These are phyloP conservation scores for Myotis davidii DNA, from an alignment of 2,113 vertebrate species.

Conservation along the genomic window DNA sequence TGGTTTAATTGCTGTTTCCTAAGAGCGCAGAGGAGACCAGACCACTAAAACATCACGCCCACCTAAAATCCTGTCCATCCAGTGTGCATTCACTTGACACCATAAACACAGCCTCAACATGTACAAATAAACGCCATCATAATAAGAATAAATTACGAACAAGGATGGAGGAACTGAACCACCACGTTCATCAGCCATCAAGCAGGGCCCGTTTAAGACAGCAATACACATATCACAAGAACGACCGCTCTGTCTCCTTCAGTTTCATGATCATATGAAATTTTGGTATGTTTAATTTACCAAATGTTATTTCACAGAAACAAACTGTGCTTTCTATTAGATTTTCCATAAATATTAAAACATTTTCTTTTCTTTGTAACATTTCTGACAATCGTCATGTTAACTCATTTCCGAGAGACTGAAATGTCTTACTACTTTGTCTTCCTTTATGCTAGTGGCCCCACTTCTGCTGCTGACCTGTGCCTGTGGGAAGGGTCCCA, in stretches of 20 bases:
- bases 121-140: not conserved
- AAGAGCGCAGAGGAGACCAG: not conserved
- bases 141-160: not conserved
- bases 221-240: not conserved
- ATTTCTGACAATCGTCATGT: not conserved
- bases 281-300: not conserved
- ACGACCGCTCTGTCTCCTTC: not conserved
- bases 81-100: not conserved
- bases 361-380: not conserved
- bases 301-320: not conserved
- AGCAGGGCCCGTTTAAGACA: not conserved
- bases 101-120: not conserved
- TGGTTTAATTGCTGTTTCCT: not conserved
- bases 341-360: not conserved
- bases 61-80: not conserved
- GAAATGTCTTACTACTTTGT: not conserved
- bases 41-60: not conserved
- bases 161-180: not conserved
- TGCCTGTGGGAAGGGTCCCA: slow-evolving; percentile 52
- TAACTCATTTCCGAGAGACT: not conserved
- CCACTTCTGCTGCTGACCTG: slow-evolving; percentile 71
- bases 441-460: slow-evolving; percentile 60
- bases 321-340: not conserved
- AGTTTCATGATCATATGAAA: slow-evolving; percentile 12
- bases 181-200: not conserved